Evolutionary conservation across 1,140 invertebrate genomes (phyloP), one percentile per base, ranked within the genome.

Genomic region (Rhyacophila brunnea): DNA sequence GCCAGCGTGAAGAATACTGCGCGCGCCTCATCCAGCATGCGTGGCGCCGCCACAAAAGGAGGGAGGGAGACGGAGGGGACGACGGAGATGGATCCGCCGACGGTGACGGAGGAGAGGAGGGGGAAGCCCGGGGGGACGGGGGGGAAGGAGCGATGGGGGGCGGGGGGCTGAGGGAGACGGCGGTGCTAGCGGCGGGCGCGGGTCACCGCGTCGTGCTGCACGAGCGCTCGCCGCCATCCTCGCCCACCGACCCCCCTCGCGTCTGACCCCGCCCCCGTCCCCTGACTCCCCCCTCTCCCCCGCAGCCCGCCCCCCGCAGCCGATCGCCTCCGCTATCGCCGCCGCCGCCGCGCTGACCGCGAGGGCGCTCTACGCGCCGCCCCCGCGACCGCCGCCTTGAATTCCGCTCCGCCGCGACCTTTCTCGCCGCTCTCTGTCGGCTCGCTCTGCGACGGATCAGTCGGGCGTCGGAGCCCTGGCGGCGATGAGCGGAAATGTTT

Each of bases 1-100:
- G 95, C 46, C 95, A 98, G 78, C 85, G 95, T 28, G 95, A 98
- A 74, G 93, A 96, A 71, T 96, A 96, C 76, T 96, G 93, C 77
- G 95, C 95, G 55, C 83, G 92, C 56, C 85, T 97, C 15, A 97
- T 98, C 67, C 95, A 98, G 77, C 90, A 91, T 69, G 92, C 93
- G 45, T 98, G 93, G 92, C 83, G 90, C 17, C 90, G 90, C 71
- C 90, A 92, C 72, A 90, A 91, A 69, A 81, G 86, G 70, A 84
- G 85, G 59, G 77, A 79, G 34, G 78, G 80, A 62, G 80, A 78
- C 32, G 79, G 74, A 48, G 79, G 78, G 46, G 79, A 74, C 64
- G 78, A 79, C 47, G 76, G 77, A 40, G 68, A 67, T 44, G 70
- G 61, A 15, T 68, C 62, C 28, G 71, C 66, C 44, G 68, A 55